phyloP scores from a whole-genome alignment of 1,140 invertebrate species.

The Apis dorsata region DNA sequence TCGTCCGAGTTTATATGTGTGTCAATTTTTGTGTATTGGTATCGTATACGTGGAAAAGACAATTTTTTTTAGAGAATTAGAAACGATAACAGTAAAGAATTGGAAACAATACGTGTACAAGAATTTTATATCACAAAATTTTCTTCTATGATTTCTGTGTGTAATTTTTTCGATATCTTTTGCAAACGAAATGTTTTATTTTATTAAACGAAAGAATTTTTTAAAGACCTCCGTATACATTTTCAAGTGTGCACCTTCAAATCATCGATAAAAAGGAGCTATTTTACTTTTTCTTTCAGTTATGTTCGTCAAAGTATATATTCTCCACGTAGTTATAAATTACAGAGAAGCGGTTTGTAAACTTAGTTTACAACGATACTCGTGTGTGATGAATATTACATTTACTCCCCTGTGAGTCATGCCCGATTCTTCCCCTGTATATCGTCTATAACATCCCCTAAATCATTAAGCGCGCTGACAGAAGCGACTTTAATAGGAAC shows the following conservation, averaged over 20 bases:
- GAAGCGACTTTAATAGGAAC: background rate
- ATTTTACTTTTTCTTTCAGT: background rate
- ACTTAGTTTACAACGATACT: background rate
- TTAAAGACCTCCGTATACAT: background rate
- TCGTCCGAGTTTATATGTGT: background rate
- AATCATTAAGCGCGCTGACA: background rate
- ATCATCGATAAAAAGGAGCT: background rate
- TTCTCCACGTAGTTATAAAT: background rate
- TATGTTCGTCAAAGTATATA: background rate
- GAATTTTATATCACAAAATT: background rate
- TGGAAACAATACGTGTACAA: no score
- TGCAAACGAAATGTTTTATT: no score
- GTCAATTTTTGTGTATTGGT: background rate
- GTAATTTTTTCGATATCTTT: no score
- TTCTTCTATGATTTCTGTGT: background rate
- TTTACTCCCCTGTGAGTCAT: constrained; percentile 28
- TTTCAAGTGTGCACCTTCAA: background rate
- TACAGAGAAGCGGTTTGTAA: background rate
- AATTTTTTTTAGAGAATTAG: no score
- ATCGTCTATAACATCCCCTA: background rate
- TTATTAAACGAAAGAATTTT: no score
- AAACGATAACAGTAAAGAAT: no score
- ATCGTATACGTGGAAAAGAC: background rate
- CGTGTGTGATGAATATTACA: background rate
- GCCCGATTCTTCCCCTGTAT: constrained; percentile 17